Conservation (phyloP, 2,888 invertebrate genomes). For the Tridacna crocea region DNA sequence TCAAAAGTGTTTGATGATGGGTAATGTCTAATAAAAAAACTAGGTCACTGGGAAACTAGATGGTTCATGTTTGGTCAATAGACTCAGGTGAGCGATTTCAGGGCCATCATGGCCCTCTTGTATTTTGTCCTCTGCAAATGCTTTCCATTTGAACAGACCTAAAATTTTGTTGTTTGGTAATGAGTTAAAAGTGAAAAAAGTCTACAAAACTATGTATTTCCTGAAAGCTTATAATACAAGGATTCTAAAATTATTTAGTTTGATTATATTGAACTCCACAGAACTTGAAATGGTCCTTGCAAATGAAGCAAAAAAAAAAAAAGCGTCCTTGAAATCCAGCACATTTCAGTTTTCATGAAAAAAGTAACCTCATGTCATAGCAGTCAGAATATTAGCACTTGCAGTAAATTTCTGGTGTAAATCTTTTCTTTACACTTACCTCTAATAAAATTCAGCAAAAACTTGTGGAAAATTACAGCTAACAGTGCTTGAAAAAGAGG, state of each 20-base stretch:
- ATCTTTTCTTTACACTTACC: conserved; percentile 1
- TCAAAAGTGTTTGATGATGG: too few species aligned
- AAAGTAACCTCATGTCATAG: neutral
- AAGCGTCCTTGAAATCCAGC: neutral
- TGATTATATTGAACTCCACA: neutral
- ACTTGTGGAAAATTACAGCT: neutral
- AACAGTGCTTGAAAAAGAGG: neutral
- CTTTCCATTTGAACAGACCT: too few species aligned
- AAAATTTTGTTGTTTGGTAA: too few species aligned
- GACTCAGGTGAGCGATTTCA: too few species aligned
- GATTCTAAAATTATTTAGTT: neutral
- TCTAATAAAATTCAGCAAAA: conserved; percentile 1
- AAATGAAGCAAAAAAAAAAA: neutral
- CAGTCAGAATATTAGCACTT: neutral
- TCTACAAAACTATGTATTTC: neutral
- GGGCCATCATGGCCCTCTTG: too few species aligned
- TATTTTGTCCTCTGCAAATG: too few species aligned
- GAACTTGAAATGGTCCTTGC: too few species aligned
- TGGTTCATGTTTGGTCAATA: too few species aligned
- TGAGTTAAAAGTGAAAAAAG: neutral
- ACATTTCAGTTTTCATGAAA: neutral
- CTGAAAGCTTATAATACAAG: neutral
- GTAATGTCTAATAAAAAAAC: too few species aligned
- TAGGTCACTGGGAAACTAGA: too few species aligned
- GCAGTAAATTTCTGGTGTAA: neutral